Conservation (phyloP, 2,113 vertebrate genomes). For the Antennarius striatus region DNA sequence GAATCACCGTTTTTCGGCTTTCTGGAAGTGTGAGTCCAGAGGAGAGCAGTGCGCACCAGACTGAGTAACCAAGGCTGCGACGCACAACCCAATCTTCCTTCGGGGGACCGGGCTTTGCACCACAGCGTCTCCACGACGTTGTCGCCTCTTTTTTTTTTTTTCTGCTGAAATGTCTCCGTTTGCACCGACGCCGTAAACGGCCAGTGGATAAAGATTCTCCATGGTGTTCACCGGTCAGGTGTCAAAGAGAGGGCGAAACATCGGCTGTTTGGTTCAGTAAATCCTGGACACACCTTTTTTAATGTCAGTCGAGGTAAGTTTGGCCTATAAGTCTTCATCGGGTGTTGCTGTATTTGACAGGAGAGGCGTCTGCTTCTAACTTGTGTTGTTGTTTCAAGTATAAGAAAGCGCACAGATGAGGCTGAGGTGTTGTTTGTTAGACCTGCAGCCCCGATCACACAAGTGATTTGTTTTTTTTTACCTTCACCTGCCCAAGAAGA, state of each 20-base stretch:
- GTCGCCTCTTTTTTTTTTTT: constrained; percentile 26
- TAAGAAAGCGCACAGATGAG: constrained; percentile 3
- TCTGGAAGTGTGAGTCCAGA: constrained; percentile 62
- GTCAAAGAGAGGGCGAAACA: constrained; percentile 42
- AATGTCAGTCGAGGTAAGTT: constrained; percentile 80
- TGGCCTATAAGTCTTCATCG: constrained; percentile 18
- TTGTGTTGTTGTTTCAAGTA: background rate
- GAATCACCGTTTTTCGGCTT: background rate
- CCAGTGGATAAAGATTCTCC: constrained; percentile 58
- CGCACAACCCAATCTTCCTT: constrained; percentile 42
- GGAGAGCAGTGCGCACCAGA: constrained; percentile 53
- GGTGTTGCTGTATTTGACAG: background rate
- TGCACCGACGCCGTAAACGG: constrained; percentile 30
- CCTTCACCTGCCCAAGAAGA: background rate
- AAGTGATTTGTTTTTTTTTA: constrained; percentile 8
- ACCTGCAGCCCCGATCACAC: constrained; percentile 40
- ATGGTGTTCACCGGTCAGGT: constrained; percentile 58
- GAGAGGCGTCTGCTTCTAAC: background rate
- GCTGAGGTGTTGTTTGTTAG: constrained; percentile 3
- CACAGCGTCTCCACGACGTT: constrained; percentile 41
- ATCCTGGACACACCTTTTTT: constrained; percentile 75
- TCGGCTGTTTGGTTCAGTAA: constrained; percentile 48
- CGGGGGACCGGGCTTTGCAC: constrained; percentile 41
- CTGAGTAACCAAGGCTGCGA: constrained; percentile 65
- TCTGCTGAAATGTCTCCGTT: constrained; percentile 42